phyloP scores from a whole-genome alignment of 1,140 invertebrate species.

The Wasmannia auropunctata region DNA sequence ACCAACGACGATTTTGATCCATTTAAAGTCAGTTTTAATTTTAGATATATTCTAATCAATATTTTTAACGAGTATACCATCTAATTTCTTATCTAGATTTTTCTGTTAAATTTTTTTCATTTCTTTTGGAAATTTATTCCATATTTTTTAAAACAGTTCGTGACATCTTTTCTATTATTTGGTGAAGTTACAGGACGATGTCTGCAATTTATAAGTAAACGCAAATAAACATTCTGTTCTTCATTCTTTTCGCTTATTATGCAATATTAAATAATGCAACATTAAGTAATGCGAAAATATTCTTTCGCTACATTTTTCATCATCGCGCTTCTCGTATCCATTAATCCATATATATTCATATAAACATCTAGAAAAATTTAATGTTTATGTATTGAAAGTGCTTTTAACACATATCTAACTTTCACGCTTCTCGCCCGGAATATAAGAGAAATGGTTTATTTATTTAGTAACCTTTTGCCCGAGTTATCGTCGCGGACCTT shows the following conservation, averaged over 20 bases:
- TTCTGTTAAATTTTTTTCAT: neutral
- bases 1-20: neutral
- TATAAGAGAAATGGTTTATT: slow-evolving; percentile 15
- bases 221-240: neutral
- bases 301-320: too few species aligned
- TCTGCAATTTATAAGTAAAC: neutral
- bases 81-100: neutral
- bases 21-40: neutral
- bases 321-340: neutral
- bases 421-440: neutral
- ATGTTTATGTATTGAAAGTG: neutral
- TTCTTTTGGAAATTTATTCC: neutral
- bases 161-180: neutral
- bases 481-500: slow-evolving; percentile 38
- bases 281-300: neutral
- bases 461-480: slow-evolving; percentile 38
- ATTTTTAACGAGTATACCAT: neutral
- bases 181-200: neutral
- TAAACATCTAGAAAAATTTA: neutral
- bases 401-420: neutral
- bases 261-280: neutral
- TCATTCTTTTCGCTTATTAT: neutral
- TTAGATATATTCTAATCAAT: neutral
- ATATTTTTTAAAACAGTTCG: neutral
- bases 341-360: too few species aligned